Conservation (phyloP, 2,888 invertebrate genomes). For the Hyposoter didymator region DNA sequence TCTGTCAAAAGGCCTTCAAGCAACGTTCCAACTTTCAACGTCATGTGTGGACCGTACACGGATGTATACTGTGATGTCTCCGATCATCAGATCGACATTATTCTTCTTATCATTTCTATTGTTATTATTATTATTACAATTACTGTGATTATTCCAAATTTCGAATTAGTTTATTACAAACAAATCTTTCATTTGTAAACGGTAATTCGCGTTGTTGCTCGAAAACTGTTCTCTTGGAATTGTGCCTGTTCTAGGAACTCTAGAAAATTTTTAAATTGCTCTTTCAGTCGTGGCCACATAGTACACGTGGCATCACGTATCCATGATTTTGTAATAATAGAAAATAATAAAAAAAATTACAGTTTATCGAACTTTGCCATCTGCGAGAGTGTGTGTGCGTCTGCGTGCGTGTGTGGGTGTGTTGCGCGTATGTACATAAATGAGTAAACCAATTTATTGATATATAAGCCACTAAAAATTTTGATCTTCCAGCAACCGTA, state of each 20-base stretch:
- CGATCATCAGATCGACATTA: background rate
- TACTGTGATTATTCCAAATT: constrained; percentile 19
- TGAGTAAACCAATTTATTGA: background rate
- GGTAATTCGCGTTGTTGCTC: constrained; percentile 19
- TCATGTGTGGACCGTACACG: constrained; percentile 78
- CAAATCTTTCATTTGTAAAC: background rate
- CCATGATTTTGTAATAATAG: constrained; percentile 62
- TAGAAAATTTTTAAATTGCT: constrained; percentile 16
- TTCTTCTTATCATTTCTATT: background rate
- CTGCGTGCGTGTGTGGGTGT: background rate
- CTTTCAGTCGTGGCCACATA: constrained; percentile 31
- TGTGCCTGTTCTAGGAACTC: constrained; percentile 8
- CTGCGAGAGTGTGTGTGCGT: background rate
- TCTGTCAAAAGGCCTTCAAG: constrained; percentile 78
- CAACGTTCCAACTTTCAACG: constrained; percentile 79
- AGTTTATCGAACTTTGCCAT: constrained; percentile 31
- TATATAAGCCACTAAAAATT: background rate
- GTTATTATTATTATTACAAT: constrained; percentile 15
- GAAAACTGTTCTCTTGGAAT: constrained; percentile 27
- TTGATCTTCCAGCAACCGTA: background rate
- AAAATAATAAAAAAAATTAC: constrained; percentile 61
- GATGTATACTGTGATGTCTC: constrained; percentile 67
- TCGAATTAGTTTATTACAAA: background rate
- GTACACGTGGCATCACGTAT: constrained; percentile 46
- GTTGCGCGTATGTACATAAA: too few species aligned